A percentile compares a stretch with the other conserved stretches of the same genome.
Evolutionary conservation across 2,113 vertebrate genomes (phyloP).

Genomic region (Pollimyrus isidori): DNA sequence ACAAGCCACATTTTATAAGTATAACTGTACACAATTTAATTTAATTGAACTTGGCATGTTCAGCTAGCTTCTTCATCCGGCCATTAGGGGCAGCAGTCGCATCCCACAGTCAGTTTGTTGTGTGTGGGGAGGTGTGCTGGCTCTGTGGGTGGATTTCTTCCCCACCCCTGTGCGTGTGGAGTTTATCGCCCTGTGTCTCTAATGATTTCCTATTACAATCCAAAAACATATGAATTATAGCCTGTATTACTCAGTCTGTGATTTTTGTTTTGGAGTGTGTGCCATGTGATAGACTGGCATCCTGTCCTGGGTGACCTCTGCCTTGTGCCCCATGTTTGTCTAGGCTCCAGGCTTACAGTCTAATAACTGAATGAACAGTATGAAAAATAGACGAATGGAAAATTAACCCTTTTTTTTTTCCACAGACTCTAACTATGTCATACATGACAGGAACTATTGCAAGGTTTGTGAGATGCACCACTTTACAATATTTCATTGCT

Average conservation of each 20-base stretch:
- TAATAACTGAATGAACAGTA: background rate
- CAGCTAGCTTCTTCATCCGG: background rate
- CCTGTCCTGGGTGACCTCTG: background rate
- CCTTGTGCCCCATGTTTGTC: background rate
- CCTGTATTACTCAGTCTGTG: background rate
- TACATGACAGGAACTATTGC: conserved; percentile 82
- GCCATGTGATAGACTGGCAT: background rate
- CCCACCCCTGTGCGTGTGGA: background rate
- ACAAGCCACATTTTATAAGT: background rate
- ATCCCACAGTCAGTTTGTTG: background rate
- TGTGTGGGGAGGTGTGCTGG: background rate
- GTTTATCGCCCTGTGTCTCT: background rate
- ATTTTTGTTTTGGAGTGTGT: background rate
- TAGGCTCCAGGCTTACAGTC: background rate
- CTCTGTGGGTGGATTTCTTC: background rate
- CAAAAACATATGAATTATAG: background rate
- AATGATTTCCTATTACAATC: background rate
- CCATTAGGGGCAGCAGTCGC: background rate
- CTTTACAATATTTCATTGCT: background rate
- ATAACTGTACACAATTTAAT: background rate
- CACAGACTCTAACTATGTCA: conserved; percentile 81
- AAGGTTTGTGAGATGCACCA: conserved; percentile 60
- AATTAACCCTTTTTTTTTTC: background rate
- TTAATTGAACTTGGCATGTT: background rate
- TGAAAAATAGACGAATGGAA: background rate